A percentile compares a stretch with the other conserved stretches of the same genome.
These are phyloP conservation scores for Rhynchophorus ferrugineus DNA, from an alignment of 1,140 invertebrate genomes.

Conservation along the genomic window DNA sequence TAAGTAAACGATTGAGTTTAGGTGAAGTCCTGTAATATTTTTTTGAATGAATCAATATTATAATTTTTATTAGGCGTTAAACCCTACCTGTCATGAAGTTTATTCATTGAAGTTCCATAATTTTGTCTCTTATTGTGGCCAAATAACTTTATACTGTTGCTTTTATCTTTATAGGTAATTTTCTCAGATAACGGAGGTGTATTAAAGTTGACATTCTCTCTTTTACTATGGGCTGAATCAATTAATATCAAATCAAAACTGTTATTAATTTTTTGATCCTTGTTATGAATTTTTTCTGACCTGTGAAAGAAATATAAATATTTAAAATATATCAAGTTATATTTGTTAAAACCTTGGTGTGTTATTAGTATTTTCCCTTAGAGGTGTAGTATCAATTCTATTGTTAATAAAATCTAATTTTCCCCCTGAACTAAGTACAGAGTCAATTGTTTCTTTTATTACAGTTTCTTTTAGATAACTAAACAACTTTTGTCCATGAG, in stretches of 20 bases:
- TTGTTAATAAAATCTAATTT: background rate
- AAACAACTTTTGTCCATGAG: conserved; percentile 1
- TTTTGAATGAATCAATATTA: background rate
- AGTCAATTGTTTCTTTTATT: background rate
- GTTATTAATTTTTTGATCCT: conserved; percentile 2
- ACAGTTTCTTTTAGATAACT: conserved; percentile 1
- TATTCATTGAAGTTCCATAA: background rate
- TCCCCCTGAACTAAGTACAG: background rate
- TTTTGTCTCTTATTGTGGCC: conserved; percentile 8
- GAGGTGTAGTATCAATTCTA: conserved; percentile 2
- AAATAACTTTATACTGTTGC: conserved; percentile 8
- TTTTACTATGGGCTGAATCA: background rate
- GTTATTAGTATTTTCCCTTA: background rate
- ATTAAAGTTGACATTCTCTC: conserved; percentile 11
- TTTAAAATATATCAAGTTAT: background rate
- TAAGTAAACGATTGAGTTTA: conserved; percentile 2
- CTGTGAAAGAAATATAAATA: background rate
- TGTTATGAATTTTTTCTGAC: background rate
- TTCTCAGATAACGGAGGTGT: conserved; percentile 12
- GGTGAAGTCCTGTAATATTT: conserved; percentile 4
- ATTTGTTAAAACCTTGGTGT: conserved; percentile 2
- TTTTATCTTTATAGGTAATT: conserved; percentile 8
- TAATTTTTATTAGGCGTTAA: background rate
- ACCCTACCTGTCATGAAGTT: conserved; percentile 1
- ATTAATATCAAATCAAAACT: conserved; percentile 6